A percentile compares a stretch with the other conserved stretches of the same genome.
phyloP scores from a whole-genome alignment of 2,888 invertebrate genomes.

The Drosophila ustulata region DNA sequence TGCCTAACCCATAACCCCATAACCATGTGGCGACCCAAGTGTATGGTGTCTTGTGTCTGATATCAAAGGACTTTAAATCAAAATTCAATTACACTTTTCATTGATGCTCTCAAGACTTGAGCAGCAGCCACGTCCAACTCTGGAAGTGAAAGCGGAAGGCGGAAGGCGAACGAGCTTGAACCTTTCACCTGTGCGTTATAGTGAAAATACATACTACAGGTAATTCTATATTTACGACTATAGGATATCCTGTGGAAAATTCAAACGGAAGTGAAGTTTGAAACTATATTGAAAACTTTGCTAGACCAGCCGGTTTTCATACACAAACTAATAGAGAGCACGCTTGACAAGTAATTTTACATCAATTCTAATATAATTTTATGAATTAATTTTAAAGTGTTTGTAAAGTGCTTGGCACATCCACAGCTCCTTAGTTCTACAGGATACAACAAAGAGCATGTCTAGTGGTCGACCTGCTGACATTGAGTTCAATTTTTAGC shows the following conservation, averaged over 20 bases:
- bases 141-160: background rate
- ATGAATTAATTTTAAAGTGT: too few relatives aligned
- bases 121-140: constrained; percentile 39
- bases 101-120: constrained; percentile 68
- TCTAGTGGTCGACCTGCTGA: constrained; percentile 49
- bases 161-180: constrained; percentile 8
- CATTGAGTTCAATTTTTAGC: constrained; percentile 36
- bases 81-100: constrained; percentile 82
- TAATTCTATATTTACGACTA: background rate
- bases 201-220: constrained; percentile 28
- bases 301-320: background rate
- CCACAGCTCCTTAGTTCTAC: constrained; percentile 8
- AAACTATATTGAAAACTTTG: background rate
- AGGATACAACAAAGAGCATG: constrained; percentile 41
- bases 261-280: background rate
- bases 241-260: constrained; percentile 31
- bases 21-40: constrained; percentile 33
- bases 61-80: constrained; percentile 82
- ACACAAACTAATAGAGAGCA: too few relatives aligned
- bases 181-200: constrained; percentile 48
- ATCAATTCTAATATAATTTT: too few relatives aligned
- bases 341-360: too few relatives aligned
- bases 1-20: constrained; percentile 33
- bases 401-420: constrained; percentile 5
- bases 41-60: constrained; percentile 61